Evolutionary conservation across 2,888 invertebrate genomes (phyloP).

Genomic region (Epinotia nisella): DNA sequence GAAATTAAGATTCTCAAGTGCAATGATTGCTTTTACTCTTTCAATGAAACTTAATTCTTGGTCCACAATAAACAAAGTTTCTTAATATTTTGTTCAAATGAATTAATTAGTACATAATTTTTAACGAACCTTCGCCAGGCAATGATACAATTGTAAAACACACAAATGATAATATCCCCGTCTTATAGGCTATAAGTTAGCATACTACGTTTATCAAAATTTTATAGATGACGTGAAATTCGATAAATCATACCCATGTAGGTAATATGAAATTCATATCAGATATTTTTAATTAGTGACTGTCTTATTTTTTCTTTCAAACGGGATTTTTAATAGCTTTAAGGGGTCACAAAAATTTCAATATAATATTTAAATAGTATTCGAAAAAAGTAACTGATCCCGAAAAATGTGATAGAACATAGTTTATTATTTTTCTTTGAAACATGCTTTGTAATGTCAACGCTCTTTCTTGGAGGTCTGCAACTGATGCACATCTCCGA

Average conservation of each 20-base stretch:
- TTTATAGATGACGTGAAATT: not conserved
- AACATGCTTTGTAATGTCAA: not conserved
- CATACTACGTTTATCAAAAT: not conserved
- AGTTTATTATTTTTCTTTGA: not conserved
- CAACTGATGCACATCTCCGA: slow-evolving; percentile 7
- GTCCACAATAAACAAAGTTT: too few species aligned
- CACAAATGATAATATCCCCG: not conserved
- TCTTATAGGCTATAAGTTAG: not conserved
- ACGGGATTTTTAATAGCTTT: too few species aligned
- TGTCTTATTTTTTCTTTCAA: too few species aligned
- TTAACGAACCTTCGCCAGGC: too few species aligned
- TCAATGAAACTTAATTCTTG: not conserved
- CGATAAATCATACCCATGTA: not conserved
- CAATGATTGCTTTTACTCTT: not conserved
- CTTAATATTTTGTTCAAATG: too few species aligned
- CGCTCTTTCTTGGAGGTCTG: not conserved
- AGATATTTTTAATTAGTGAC: not conserved
- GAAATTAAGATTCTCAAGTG: not conserved
- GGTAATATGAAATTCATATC: too few species aligned
- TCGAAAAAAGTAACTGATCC: not conserved
- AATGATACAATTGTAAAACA: not conserved
- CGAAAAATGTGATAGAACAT: too few species aligned
- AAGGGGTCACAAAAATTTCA: too few species aligned
- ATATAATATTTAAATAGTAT: not conserved
- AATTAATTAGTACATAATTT: too few species aligned